phyloP scores from a whole-genome alignment of 2,888 invertebrate genomes.

The Tanypteryx hageni region DNA sequence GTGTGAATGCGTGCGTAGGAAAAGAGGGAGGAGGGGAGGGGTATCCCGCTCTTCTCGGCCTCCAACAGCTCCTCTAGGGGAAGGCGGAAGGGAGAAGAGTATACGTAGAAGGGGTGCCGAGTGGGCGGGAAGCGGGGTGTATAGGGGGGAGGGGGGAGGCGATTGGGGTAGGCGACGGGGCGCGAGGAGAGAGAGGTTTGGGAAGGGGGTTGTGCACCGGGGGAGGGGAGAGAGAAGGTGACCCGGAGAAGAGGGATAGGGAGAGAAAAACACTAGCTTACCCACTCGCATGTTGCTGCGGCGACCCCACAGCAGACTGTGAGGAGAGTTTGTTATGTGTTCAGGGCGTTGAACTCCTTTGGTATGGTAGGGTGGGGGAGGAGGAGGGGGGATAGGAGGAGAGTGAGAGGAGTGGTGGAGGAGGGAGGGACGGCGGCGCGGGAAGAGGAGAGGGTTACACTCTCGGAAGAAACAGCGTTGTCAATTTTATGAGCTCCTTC shows the following conservation, averaged over 20 bases:
- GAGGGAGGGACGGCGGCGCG: not conserved
- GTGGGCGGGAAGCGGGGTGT: conserved; percentile 14
- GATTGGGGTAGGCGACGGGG: not conserved
- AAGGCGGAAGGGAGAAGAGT: conserved; percentile 13
- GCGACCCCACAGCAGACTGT: conserved; percentile 46
- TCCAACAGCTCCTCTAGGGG: not conserved
- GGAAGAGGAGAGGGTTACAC: conserved; percentile 15
- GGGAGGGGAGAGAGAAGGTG: conserved; percentile 17
- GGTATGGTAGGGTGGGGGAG: conserved; percentile 41
- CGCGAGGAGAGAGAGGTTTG: not conserved
- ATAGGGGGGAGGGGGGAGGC: not conserved
- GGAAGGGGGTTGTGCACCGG: not conserved
- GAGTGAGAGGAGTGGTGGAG: not conserved
- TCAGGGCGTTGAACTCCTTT: conserved; percentile 56
- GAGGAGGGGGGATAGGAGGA: not conserved
- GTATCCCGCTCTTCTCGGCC: not conserved
- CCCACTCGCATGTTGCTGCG: conserved; percentile 10
- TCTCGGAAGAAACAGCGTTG: not conserved
- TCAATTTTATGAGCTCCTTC: not conserved
- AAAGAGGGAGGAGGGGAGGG: not conserved
- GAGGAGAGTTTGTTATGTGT: conserved; percentile 63
- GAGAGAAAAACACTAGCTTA: not conserved
- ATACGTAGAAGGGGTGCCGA: not conserved
- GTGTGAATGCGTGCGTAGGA: not conserved
- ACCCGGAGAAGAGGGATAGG: conserved; percentile 30